Conservation (phyloP, 2,888 invertebrate species). For the Pristionchus mayeri region DNA sequence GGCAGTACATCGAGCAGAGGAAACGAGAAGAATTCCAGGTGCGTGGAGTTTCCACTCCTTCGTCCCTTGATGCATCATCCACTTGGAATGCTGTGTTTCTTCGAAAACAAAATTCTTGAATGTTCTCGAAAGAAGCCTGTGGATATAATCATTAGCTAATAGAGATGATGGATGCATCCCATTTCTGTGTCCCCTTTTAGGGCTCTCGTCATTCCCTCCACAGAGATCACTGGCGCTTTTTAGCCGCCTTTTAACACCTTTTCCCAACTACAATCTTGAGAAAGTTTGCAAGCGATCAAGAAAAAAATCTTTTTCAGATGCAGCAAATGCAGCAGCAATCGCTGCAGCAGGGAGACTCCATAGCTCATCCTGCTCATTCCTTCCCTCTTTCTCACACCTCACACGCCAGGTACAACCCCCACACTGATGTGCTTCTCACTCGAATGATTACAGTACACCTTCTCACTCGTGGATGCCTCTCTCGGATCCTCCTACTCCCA, state of each 20-base stretch:
- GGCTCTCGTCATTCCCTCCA: not conserved
- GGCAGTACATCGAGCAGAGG: not conserved
- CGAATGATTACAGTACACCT: not conserved
- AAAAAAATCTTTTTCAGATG: not conserved
- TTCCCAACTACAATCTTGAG: not conserved
- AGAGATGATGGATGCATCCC: not conserved
- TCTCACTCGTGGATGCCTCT: not conserved
- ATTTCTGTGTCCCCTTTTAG: not conserved
- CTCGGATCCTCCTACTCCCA: not conserved
- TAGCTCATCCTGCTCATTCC: no score
- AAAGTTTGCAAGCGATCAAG: no score
- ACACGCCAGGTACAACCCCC: no score
- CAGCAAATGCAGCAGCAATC: not conserved
- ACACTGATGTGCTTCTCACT: no score
- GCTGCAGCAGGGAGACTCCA: not conserved
- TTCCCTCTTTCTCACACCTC: not conserved
- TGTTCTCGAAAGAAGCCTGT: conserved; percentile 12
- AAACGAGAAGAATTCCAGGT: not conserved
- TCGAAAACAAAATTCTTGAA: no score
- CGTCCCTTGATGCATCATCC: no score
- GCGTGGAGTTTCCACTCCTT: not conserved
- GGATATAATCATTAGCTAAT: conserved; percentile 33
- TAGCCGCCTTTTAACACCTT: not conserved
- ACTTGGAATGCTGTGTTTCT: no score
- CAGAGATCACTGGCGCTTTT: not conserved